Evolutionary conservation across 2,888 invertebrate species (phyloP).

Genomic region (Papilio demoleus): DNA sequence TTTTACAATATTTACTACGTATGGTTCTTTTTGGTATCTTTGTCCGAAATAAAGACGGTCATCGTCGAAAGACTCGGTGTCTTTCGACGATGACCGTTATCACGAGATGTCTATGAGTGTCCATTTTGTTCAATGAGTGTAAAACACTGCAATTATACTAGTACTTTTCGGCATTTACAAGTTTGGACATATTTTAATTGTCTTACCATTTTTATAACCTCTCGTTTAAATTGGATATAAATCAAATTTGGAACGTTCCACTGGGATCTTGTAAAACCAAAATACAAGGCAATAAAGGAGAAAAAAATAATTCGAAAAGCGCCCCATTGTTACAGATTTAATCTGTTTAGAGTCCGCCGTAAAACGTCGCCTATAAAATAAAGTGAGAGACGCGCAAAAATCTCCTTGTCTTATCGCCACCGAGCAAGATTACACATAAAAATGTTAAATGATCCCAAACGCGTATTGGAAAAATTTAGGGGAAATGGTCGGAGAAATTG

Average conservation of each 20-base stretch:
- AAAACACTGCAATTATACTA: too few relatives aligned
- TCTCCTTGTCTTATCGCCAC: conserved; percentile 77
- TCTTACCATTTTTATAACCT: not conserved
- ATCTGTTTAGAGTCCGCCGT: conserved; percentile 77
- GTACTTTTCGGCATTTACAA: too few relatives aligned
- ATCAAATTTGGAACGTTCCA: conserved; percentile 20
- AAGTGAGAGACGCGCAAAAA: conserved; percentile 76
- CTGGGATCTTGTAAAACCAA: conserved; percentile 58
- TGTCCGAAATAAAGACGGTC: too few relatives aligned
- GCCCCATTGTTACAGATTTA: conserved; percentile 75
- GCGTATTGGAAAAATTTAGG: conserved; percentile 80
- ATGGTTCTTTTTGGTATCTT: too few relatives aligned
- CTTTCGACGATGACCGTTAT: too few relatives aligned
- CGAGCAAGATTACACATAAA: conserved; percentile 82
- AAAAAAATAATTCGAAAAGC: conserved; percentile 57
- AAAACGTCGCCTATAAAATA: conserved; percentile 80
- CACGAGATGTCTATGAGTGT: too few relatives aligned
- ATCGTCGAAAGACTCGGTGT: too few relatives aligned
- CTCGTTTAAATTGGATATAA: conserved; percentile 14
- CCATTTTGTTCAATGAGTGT: too few relatives aligned
- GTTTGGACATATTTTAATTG: too few relatives aligned
- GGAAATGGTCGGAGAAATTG: conserved; percentile 73
- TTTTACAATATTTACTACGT: too few relatives aligned
- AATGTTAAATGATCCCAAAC: conserved; percentile 82
- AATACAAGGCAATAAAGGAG: conserved; percentile 69